Evolutionary conservation across 2,797 vertebrate species (phyloP), one percentile per base, ranked within the genome.

Genomic region (Myoxocephalus aenaeus): DNA sequence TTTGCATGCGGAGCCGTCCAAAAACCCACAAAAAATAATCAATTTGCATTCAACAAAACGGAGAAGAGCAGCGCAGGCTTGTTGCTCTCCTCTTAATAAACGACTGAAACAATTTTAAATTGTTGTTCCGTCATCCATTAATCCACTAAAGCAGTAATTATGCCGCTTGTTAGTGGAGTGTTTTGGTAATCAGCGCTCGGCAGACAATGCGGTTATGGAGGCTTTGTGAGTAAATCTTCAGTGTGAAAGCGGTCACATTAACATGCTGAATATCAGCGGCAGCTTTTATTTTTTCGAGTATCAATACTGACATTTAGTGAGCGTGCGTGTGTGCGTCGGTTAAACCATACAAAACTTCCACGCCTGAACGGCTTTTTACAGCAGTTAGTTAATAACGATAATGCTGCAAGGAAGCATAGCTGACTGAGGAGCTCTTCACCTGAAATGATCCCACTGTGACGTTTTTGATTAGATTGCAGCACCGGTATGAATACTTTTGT

Each of bases 401-500:
- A 53, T 25, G 53, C 65, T 50, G 44, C 68, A 20, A 65, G 14
- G 44, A 74, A 50, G 18, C 62, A 63, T n/a, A 51, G 53, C 50
- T 58, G 36, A 62, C 36, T 9, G 63, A 80, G 46, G 66, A 61
- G 75, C 69, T 69, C 36, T 77, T 64, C 75, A 88, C 65, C 42
- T 77, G 61, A 77, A 83, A 70, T 67, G 65, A 86, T 82, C 70
- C 74, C 75, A 3, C 25, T 80, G 70, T 75, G 82, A 82, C 65
- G 72, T 71, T 27, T 83, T 42, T 85, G 65, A 87, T 86, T 83
- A 59, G 76, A 79, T 86, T 82, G 82, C 67, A 73, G 53, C 81
- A 79, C 51, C 71, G 44, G 70, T 46, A 53, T 70, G 77, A 90
- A 86, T 77, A 80, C 0, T 80, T 77, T 72, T 70, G 63, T 65